Evolutionary conservation across 2,888 invertebrate genomes (phyloP), one percentile per base, ranked within the genome.

Genomic region (Halictus quadricinctus): DNA sequence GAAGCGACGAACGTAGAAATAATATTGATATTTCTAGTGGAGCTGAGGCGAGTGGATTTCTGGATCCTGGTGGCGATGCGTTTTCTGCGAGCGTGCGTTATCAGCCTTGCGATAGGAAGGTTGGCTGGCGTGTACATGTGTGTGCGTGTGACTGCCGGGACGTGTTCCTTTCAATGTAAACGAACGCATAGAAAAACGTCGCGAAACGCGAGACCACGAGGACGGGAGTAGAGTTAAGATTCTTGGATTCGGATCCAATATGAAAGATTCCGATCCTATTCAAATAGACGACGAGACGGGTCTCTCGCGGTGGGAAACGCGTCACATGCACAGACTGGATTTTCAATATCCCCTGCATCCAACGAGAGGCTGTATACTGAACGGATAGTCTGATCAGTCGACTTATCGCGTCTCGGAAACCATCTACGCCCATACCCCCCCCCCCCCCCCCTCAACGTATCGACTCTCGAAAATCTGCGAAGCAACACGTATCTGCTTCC

Each of bases 211-310:
- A 21, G 25, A 48, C 8, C 76, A 48, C 58, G 50, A 75, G 25
- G 60, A 25, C 48, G 70, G 29, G 29, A 18, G 8, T 60, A 48
- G 70, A 79, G 73, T 75, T 81, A 85, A 81, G 72, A 85, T 80
- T 60, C 50, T 77, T 18, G 81, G 79, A 88, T 88, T 81, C 85
- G 58, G 43, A 81, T 83, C 54, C 87, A 81, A 88, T 88, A 85
- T 85, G 88, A 87, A 85, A 88, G 73, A 85, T 85, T 87, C 72
- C 69, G 25, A 78, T 84, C 77, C 79, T 72, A 77, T 87, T 85
- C 81, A 74, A 81, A 85, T 79, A 85, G 69, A 41, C 72, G 58
- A 21, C 48, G 50, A 21, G 58, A n/a, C 58, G 70, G 29, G 36
- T 36, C 60, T 21, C 21, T 76, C 50, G 12, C 46, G 29, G 41